phyloP scores from a whole-genome alignment of 1,140 invertebrate genomes.

The Drosophila kurseongensis region DNA sequence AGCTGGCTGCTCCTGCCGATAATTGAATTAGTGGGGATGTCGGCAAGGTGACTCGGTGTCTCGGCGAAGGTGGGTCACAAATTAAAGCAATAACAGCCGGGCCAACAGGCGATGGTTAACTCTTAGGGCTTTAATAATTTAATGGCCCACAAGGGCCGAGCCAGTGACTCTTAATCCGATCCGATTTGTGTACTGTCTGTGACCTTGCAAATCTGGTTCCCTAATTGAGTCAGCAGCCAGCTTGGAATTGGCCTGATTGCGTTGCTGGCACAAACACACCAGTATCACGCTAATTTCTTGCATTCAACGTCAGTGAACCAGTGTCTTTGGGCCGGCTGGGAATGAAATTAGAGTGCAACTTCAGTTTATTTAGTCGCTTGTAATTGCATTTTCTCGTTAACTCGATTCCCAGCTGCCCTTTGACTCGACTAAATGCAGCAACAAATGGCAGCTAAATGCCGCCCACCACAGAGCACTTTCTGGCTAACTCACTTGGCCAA shows the following conservation, averaged over 20 bases:
- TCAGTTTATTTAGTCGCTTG: constrained; percentile 71
- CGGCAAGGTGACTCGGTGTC: constrained; percentile 16
- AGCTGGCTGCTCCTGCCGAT: constrained; percentile 39
- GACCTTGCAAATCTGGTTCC: constrained; percentile 21
- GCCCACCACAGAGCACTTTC: constrained; percentile 30
- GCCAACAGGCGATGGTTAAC: constrained; percentile 55
- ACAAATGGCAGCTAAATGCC: constrained; percentile 31
- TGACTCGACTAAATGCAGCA: constrained; percentile 48
- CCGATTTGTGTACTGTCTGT: constrained; percentile 32
- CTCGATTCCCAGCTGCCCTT: constrained; percentile 54
- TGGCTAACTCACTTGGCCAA: constrained; percentile 27
- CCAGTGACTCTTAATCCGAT: constrained; percentile 20
- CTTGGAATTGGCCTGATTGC: constrained; percentile 55
- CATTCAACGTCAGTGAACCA: constrained; percentile 42
- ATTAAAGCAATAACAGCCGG: constrained; percentile 34
- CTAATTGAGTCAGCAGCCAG: constrained; percentile 62
- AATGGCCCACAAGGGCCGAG: constrained; percentile 31
- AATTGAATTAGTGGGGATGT: constrained; percentile 62
- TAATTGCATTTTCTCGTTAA: constrained; percentile 76
- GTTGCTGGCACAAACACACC: constrained; percentile 25
- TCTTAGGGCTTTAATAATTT: constrained; percentile 56
- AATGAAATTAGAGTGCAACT: constrained; percentile 59
- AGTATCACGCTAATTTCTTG: constrained; percentile 57
- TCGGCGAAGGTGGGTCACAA: constrained; percentile 6
- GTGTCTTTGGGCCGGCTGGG: constrained; percentile 6